These are phyloP conservation scores for Calliopum simillimum DNA, from an alignment of 2,888 invertebrate genomes.

Conservation along the genomic window DNA sequence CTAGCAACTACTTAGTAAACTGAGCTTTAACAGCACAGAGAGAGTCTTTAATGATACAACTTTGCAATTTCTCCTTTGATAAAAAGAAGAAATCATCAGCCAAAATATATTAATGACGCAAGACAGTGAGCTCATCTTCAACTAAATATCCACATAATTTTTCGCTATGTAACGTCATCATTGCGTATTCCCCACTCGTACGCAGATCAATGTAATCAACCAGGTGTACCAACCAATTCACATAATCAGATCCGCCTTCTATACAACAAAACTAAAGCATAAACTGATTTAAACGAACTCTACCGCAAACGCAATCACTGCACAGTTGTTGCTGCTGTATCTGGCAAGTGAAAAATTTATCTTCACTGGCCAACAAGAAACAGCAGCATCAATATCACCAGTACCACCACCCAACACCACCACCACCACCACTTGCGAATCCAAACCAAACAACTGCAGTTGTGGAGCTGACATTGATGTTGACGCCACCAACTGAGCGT, in stretches of 20 bases:
- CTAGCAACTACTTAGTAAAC: no score
- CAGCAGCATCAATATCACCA: slow-evolving; percentile 22
- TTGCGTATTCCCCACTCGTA: background rate
- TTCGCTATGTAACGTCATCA: background rate
- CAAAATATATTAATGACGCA: no score
- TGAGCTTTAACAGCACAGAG: no score
- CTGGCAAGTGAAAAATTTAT: no score
- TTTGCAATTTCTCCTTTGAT: no score
- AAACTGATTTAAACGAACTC: slow-evolving; percentile 24
- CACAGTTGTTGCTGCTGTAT: background rate
- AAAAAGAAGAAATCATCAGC: no score
- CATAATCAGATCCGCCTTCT: slow-evolving; percentile 26
- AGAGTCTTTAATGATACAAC: no score
- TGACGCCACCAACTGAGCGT: slow-evolving; percentile 23
- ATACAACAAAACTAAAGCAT: no score
- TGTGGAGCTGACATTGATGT: slow-evolving; percentile 7
- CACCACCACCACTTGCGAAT: slow-evolving; percentile 8
- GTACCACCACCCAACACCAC: background rate
- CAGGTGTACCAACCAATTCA: slow-evolving; percentile 26
- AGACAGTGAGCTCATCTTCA: no score
- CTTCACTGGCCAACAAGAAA: slow-evolving; percentile 22
- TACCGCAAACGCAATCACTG: slow-evolving; percentile 5
- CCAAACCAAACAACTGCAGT: background rate
- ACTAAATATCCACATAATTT: no score
- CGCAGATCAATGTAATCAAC: slow-evolving; percentile 24